Evolutionary conservation across 2,113 vertebrate genomes (phyloP).

Genomic region (Sminthopsis crassicaudata): DNA sequence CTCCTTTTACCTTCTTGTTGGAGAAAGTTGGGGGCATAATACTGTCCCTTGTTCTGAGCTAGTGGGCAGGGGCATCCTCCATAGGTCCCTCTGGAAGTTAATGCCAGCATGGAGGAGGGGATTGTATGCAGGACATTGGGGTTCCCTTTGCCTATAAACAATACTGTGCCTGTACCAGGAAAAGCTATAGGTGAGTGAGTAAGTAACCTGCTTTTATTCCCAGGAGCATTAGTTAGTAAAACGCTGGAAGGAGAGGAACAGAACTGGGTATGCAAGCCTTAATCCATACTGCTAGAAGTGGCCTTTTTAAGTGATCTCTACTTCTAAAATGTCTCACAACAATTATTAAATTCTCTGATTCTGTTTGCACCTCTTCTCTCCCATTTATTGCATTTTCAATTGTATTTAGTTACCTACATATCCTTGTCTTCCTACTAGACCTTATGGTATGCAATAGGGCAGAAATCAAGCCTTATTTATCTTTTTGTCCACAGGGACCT

Average conservation of each 20-base stretch:
- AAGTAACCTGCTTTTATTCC: conserved; percentile 67
- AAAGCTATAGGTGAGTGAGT: conserved; percentile 48
- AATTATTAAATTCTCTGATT: neutral
- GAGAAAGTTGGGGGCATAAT: neutral
- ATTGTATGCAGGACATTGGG: neutral
- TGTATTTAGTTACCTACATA: neutral
- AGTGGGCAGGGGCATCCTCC: neutral
- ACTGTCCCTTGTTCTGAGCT: neutral
- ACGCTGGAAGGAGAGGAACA: neutral
- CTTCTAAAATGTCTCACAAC: neutral
- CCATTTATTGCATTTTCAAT: neutral
- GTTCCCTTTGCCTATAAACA: neutral
- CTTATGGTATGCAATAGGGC: neutral
- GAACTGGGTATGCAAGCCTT: neutral
- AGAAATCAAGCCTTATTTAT: neutral
- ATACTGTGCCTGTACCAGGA: conserved; percentile 26
- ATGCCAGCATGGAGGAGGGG: neutral
- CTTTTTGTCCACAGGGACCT: neutral
- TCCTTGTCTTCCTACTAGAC: neutral
- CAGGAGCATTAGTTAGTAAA: conserved; percentile 27
- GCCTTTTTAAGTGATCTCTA: neutral
- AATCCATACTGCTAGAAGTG: neutral
- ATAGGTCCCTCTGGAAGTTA: neutral
- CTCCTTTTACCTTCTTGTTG: neutral
- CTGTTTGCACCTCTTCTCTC: neutral